Evolutionary conservation across 2,113 vertebrate genomes (phyloP).

Genomic region (Caranx melampygus): DNA sequence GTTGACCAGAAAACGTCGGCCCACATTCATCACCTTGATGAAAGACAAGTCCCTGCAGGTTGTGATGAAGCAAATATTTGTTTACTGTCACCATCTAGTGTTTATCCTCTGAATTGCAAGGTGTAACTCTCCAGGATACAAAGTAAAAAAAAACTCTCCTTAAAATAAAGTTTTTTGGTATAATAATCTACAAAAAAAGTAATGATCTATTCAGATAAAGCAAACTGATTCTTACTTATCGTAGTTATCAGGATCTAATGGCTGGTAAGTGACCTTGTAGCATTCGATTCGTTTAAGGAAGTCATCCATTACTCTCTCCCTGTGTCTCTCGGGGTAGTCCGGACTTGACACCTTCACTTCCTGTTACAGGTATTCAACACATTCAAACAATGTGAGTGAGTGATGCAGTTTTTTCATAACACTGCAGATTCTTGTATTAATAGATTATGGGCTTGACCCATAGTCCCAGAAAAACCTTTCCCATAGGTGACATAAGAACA

Average conservation of each 20-base stretch:
- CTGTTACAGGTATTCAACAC: constrained; percentile 74
- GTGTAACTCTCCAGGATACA: not conserved
- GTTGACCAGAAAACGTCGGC: constrained; percentile 95
- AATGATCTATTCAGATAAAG: not conserved
- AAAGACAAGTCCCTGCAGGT: constrained; percentile 91
- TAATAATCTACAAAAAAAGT: not conserved
- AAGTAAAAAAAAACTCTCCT: not conserved
- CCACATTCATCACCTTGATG: constrained; percentile 98
- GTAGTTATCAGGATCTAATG: constrained; percentile 91
- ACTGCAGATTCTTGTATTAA: constrained; percentile 30
- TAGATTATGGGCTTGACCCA: constrained; percentile 40
- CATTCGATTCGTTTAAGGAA: constrained; percentile 98
- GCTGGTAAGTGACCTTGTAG: constrained; percentile 97
- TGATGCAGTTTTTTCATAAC: not conserved
- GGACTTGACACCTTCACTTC: constrained; percentile 99
- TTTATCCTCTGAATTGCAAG: constrained; percentile 24
- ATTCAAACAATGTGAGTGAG: constrained; percentile 23
- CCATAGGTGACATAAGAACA: constrained; percentile 52
- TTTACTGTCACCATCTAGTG: constrained; percentile 56
- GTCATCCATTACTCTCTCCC: constrained; percentile 97
- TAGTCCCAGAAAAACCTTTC: not conserved
- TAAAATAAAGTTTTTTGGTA: too few relatives aligned
- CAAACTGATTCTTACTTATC: constrained; percentile 89
- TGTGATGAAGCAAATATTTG: not conserved
- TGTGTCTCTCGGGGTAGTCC: constrained; percentile 93